Evolutionary conservation across 2,797 vertebrate genomes (phyloP), one percentile per base, ranked within the genome.

Genomic region (Gymnoscopelus braueri): DNA sequence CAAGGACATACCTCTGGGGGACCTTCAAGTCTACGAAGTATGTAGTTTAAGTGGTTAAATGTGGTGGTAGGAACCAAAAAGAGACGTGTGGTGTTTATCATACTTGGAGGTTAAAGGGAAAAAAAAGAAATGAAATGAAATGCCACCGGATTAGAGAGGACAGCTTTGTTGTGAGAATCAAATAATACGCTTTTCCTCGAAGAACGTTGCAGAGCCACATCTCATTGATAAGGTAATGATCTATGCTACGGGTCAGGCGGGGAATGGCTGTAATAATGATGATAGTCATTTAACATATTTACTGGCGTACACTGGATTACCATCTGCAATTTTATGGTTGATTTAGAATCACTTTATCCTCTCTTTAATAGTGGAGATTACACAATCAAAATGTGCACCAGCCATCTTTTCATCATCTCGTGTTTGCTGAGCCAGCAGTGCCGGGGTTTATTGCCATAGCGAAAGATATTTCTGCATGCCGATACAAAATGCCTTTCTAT

Each of bases 321-420:
- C 91, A 94, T 94, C 94, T 94, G 94, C 91, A 95, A 96, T 96
- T 96, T 96, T 95, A 96, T 77, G 92, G 92, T 94, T 96, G 95
- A 95, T 95, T 96, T 94, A 93, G 90, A 89, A 88, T 90, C 88
- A 78, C 88, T 93, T 91, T 94, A 93, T 91, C 83, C 84, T 84
- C 84, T 83, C 80, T 84, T 93, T 94, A 90, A 90, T 91, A 87
- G 91, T 84, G 81, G 89, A 81, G 86, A 89, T 89, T 93, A 91
- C 80, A 87, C 87, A 84, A 89, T 91, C 88, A 90, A 19, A 92
- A 86, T 87, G 85, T 85, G 82, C 81, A 91, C 88, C 86, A 84
- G 82, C 67, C 79, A 5, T 75, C 69, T 79, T 90, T 83, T 67
- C 65, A 87, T 91, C 71, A 78, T 81, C 74, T 67, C 67, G 63